Evolutionary conservation across 2,797 vertebrate species (phyloP), one percentile per base, ranked within the genome.

Genomic region (Threskiornis aethiopicus): DNA sequence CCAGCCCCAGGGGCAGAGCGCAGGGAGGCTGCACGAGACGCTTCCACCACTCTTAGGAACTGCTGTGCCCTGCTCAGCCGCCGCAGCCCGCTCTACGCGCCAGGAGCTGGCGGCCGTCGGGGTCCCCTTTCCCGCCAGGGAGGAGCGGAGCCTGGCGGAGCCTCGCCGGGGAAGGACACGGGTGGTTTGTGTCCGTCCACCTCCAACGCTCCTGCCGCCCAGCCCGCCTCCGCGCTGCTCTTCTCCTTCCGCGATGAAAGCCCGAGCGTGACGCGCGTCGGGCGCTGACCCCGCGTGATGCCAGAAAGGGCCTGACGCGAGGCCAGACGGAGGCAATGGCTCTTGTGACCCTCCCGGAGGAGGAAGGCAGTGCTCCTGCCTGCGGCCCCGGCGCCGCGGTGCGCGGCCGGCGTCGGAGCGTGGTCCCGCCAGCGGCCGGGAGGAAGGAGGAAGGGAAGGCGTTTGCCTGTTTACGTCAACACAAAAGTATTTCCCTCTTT

Each of bases 211-310:
- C 13, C 52, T 35, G 47, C 51, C 1, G 0, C 33, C 59, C 47
- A 49, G 58, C 15, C 42, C 0, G 0, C 14, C 51, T 65, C 46
- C 0, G 0, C 1, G 1, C 20, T 0, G 1, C 29, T 57, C 42
- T 41, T 39, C 47, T 62, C 20, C 57, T 80, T 54, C 64, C 77
- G 76, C 4, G 0, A 1, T 16, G n/a, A 79, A 70, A 86, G 44
- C 33, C 39, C 28, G 37, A 47, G 49, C 5, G 41, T 46, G 76
- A 88, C 0, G 1, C 37, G 49, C 29, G 22, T 8, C 2, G 0
- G 10, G 33, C 1, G 0, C 55, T 49, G 66, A 41, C 17, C 61
- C n/a, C 39, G 18, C 0, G 2, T 13, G 65, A 58, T 37, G 54
- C 31, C 61, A 64, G 84, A 69, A 83, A 33, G 18, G 52, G 33